Evolutionary conservation across 2,888 invertebrate species (phyloP), one percentile per base, ranked within the genome.

Genomic region (Iphiclides podalirius): DNA sequence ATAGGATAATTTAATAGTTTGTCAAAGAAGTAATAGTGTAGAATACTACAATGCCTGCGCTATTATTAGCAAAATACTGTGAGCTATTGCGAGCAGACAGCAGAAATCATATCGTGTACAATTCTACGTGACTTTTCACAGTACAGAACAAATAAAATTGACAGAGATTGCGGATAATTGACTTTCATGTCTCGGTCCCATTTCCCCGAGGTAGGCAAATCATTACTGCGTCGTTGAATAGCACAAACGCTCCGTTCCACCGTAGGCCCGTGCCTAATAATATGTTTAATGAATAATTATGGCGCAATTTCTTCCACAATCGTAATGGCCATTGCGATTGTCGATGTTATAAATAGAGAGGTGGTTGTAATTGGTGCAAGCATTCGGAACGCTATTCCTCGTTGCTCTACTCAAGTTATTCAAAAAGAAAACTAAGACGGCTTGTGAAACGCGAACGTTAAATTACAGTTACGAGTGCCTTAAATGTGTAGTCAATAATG

Each of bases 121-220:
- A n/a, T 38, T 34, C 16, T 16, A 43, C 35, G 34, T 35, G 44
- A 50, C 44, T 44, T 42, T 46, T 52, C 39, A 47, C 38, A 58
- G 50, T 54, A 54, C 58, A 57, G 60, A 64, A 58, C 67, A 71
- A 75, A 66, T 70, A 70, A 70, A 64, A 63, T 69, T 68, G 64
- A 66, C 70, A 67, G 70, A 70, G 74, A 75, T 73, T 70, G 63
- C 67, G 63, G 64, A 67, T 77, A 77, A 76, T 78, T 70, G 66
- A 61, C 63, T 72, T 72, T 68, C 79, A 70, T 79, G 79, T 66
- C 64, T 56, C 60, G 54, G 57, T 54, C 63, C 72, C 70, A 78
- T 78, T 79, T 74, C 66, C 69, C 58, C 52, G 44, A 53, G 61
- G 66, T 57, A 63, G 69, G 53, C 52, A 52, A 47, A 73, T 75